Conservation (phyloP, 2,888 invertebrate species). For the Oegoconia quadripuncta region DNA sequence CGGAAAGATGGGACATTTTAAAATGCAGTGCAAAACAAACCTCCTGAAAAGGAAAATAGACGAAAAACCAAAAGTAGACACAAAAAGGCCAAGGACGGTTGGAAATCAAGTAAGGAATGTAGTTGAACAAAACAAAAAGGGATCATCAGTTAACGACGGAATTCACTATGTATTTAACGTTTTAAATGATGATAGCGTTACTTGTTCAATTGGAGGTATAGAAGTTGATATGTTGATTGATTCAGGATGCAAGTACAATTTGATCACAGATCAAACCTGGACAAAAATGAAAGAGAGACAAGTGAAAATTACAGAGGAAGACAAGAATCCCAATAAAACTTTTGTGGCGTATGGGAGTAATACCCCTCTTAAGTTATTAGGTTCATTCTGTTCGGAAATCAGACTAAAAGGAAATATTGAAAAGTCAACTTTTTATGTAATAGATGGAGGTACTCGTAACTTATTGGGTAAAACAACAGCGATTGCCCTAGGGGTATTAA, state of each 20-base stretch:
- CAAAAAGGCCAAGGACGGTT: too few species aligned
- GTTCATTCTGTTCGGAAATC: conserved; percentile 19
- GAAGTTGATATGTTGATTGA: conserved; percentile 23
- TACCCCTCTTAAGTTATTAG: conserved; percentile 17
- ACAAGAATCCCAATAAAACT: conserved; percentile 14
- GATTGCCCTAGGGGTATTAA: conserved; percentile 13
- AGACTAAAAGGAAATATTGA: too few species aligned
- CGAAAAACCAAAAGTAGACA: too few species aligned
- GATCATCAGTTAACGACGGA: too few species aligned
- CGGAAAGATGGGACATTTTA: conserved; percentile 10
- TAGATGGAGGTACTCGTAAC: too few species aligned
- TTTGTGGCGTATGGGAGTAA: conserved; percentile 18
- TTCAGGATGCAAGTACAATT: conserved; percentile 23
- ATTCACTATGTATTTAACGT: conserved; percentile 20
- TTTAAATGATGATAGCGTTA: conserved; percentile 10
- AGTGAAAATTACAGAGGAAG: conserved; percentile 7
- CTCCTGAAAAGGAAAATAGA: background rate
- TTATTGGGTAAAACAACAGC: conserved; percentile 15
- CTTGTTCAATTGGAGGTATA: conserved; percentile 18
- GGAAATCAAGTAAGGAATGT: too few species aligned
- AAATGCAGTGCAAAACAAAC: background rate
- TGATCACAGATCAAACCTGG: conserved; percentile 24
- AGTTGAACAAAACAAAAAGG: too few species aligned
- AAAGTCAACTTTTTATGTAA: conserved; percentile 18
- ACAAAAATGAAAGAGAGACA: conserved; percentile 12